Conservation (phyloP, 2,888 invertebrate genomes). For the Apantesis nais region DNA sequence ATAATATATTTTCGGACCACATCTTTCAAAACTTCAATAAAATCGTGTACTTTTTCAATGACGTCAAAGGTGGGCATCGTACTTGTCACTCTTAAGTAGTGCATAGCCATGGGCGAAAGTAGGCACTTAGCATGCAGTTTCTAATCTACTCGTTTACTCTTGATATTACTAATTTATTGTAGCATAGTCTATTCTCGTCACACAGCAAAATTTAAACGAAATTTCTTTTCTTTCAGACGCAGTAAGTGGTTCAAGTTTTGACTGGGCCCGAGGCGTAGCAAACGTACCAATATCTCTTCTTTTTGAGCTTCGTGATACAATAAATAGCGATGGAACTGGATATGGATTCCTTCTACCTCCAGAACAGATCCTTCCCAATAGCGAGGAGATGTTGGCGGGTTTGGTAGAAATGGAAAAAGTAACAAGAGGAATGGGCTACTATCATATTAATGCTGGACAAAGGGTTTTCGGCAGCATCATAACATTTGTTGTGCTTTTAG, state of each 20-base stretch:
- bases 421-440: slow-evolving; percentile 65
- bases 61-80: too few species aligned
- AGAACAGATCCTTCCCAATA: slow-evolving; percentile 83
- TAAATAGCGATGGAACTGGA: too few species aligned
- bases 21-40: too few species aligned
- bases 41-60: too few species aligned
- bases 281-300: slow-evolving; percentile 84
- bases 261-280: slow-evolving; percentile 85
- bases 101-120: neutral
- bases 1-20: neutral
- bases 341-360: slow-evolving; percentile 86
- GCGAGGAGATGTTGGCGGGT: slow-evolving; percentile 87
- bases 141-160: too few species aligned
- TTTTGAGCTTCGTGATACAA: slow-evolving; percentile 86
- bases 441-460: slow-evolving; percentile 42
- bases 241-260: slow-evolving; percentile 81
- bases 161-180: too few species aligned
- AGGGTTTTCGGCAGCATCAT: slow-evolving; percentile 42
- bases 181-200: too few species aligned
- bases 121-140: too few species aligned
- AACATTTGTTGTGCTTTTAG: slow-evolving; percentile 29
- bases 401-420: slow-evolving; percentile 77
- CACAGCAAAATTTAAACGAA: too few species aligned
- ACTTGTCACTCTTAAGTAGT: neutral
- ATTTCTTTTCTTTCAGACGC: slow-evolving; percentile 63